A percentile compares a stretch with the other conserved stretches of the same genome.
phyloP scores from a whole-genome alignment of 1,140 invertebrate genomes.

The Papilio dardanus region DNA sequence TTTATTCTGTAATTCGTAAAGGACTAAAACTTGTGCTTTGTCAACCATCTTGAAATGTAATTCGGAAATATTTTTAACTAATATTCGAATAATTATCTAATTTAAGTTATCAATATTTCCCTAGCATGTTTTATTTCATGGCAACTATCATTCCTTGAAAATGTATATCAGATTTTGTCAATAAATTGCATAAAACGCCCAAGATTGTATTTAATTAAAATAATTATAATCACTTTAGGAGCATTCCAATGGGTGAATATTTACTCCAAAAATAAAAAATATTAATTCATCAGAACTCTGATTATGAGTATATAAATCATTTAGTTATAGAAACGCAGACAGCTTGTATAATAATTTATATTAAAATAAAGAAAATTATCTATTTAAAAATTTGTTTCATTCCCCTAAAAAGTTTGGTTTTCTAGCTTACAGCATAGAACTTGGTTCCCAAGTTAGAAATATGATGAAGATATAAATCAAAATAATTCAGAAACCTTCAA shows the following conservation, averaged over 20 bases:
- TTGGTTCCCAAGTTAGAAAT: no score
- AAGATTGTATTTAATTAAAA: neutral
- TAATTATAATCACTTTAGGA: neutral
- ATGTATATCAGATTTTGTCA: neutral
- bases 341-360: slow-evolving; percentile 64
- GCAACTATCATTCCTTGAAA: neutral
- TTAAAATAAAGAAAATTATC: slow-evolving; percentile 63
- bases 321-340: slow-evolving; percentile 42
- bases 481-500: no score
- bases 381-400: slow-evolving; percentile 13
- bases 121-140: neutral
- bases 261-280: no score
- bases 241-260: slow-evolving; percentile 18
- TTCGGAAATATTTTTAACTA: no score
- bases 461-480: no score
- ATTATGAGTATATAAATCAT: neutral
- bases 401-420: neutral
- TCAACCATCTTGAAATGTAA: no score
- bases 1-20: no score
- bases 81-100: no score
- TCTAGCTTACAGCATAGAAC: no score
- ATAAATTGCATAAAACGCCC: neutral
- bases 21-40: no score
- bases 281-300: no score
- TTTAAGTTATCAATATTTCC: no score